Percentiles rank a stretch among this genome's conserved stretches.
phyloP scores from a whole-genome alignment of 64 coral and sea anemone species.

The Trachythela sp. region DNA sequence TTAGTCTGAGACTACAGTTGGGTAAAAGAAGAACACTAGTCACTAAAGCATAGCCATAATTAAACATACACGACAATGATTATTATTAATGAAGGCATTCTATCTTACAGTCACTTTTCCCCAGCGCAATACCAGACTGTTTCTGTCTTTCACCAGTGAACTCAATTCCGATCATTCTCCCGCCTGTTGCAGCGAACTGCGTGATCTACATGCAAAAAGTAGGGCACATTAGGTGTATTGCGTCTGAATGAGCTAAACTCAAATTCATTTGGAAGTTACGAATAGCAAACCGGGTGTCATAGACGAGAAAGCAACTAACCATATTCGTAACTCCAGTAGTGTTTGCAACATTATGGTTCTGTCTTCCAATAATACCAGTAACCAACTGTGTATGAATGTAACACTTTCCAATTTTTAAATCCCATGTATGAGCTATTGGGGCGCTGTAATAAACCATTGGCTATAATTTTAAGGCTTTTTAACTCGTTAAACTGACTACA shows the following conservation, averaged over 20 bases:
- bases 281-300: no score
- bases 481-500: no score
- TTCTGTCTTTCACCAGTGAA: conserved; percentile 74
- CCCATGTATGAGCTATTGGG: conserved; percentile 75
- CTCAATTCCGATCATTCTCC: conserved; percentile 74
- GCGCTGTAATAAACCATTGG: conserved; percentile 21
- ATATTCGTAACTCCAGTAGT: conserved; percentile 64
- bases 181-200: conserved; percentile 61
- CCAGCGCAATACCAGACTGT: conserved; percentile 46
- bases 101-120: conserved; percentile 65
- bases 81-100: neutral
- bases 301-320: conserved; percentile 15
- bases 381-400: conserved; percentile 70
- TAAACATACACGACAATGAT: no score
- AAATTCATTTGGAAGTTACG: no score
- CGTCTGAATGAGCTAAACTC: neutral
- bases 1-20: no score
- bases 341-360: conserved; percentile 67
- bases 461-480: neutral
- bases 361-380: conserved; percentile 58
- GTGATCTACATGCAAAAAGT: conserved; percentile 56
- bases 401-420: conserved; percentile 72
- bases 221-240: neutral
- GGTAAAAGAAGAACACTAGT: no score
- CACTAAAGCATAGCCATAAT: no score